A percentile compares a stretch with the other conserved stretches of the same genome.
Conservation (phyloP, 2,113 vertebrate genomes). For the Chaetorhynchus papuensis region DNA sequence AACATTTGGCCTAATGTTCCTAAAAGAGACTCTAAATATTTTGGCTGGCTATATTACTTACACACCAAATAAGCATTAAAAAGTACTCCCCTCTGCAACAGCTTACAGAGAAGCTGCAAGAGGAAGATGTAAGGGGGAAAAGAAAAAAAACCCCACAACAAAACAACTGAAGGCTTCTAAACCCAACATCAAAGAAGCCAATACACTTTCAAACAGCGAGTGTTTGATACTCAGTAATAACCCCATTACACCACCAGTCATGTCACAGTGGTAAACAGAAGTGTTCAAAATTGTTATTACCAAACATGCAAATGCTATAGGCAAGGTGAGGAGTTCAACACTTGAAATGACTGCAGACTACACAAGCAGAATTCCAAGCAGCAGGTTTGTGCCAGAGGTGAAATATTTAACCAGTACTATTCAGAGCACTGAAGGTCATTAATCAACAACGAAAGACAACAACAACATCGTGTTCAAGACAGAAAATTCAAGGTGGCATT, state of each 20-base stretch:
- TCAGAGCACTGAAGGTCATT: background rate
- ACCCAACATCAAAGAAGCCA: background rate
- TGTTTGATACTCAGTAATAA: background rate
- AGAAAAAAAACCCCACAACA: background rate
- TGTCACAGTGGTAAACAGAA: background rate
- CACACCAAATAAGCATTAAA: background rate
- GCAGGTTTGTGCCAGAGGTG: background rate
- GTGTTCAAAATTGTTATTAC: background rate
- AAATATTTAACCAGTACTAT: constrained; percentile 7
- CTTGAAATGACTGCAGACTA: background rate
- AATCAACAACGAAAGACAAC: background rate
- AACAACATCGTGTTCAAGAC: background rate
- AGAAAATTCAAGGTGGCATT: background rate
- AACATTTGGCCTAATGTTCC: background rate
- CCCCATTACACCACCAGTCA: background rate
- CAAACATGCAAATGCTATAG: background rate
- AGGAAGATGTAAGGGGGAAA: accelerated
- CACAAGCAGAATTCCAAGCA: background rate
- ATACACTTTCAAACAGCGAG: background rate
- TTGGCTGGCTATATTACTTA: background rate
- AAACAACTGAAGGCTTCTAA: background rate
- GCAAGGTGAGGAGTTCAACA: background rate
- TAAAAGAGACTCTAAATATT: background rate
- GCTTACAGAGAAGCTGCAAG: background rate
- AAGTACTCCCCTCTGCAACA: background rate